Percentiles rank a stretch among this genome's conserved stretches.
phyloP scores from a whole-genome alignment of 2,888 invertebrate species.

The Volucella inflata region DNA sequence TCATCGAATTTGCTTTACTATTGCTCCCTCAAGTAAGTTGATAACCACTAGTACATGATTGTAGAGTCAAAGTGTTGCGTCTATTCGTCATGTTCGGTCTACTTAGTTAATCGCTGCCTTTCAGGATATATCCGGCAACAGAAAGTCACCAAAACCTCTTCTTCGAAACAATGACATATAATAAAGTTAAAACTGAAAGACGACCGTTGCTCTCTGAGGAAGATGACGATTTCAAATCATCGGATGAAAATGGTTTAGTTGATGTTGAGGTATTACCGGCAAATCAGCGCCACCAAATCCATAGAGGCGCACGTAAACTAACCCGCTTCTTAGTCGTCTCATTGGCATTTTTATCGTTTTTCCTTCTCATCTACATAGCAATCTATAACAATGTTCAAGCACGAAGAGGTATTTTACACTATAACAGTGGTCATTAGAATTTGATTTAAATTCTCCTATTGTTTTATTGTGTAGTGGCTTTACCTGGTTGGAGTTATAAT shows the following conservation, averaged over 20 bases:
- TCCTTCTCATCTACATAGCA: slow-evolving; percentile 80
- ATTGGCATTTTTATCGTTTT: slow-evolving; percentile 76
- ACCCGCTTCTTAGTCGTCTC: slow-evolving; percentile 77
- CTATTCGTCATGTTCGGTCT: background rate
- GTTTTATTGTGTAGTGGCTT: slow-evolving; percentile 82
- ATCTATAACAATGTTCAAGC: slow-evolving; percentile 80
- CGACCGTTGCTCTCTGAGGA: slow-evolving; percentile 53
- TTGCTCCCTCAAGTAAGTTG: slow-evolving; percentile 37
- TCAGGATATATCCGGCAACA: slow-evolving; percentile 43
- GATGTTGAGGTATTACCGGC: slow-evolving; percentile 75
- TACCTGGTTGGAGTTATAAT: slow-evolving; percentile 90
- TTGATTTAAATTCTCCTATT: background rate
- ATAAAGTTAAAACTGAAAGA: slow-evolving; percentile 56
- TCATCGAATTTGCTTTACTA: slow-evolving; percentile 12
- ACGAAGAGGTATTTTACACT: slow-evolving; percentile 78
- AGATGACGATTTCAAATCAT: slow-evolving; percentile 46
- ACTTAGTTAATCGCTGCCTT: background rate
- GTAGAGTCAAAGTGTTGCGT: too few relatives aligned
- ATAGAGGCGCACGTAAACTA: slow-evolving; percentile 78
- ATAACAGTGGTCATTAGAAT: slow-evolving; percentile 3
- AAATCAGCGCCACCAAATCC: slow-evolving; percentile 76
- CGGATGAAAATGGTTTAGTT: slow-evolving; percentile 40
- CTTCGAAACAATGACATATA: slow-evolving; percentile 43
- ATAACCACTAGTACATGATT: background rate
- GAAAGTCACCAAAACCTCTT: background rate